Evolutionary conservation across 2,113 vertebrate genomes (phyloP).

Genomic region (Nothocercus julius): DNA sequence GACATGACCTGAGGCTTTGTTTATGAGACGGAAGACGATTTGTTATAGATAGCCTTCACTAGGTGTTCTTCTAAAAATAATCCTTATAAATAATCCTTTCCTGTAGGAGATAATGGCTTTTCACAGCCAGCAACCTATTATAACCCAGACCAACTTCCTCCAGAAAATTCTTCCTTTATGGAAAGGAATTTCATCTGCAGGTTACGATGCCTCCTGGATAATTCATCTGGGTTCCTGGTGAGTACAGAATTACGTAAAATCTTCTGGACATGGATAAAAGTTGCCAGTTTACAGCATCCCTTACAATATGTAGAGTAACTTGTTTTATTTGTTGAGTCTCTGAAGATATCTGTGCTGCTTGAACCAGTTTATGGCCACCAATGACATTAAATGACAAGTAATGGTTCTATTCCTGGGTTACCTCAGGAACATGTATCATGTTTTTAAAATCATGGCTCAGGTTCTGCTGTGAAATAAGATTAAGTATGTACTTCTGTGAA

Average conservation of each 20-base stretch:
- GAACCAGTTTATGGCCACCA: background rate
- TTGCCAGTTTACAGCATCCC: background rate
- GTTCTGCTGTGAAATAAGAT: background rate
- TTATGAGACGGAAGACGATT: constrained; percentile 33
- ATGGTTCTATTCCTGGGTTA: background rate
- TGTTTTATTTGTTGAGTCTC: background rate
- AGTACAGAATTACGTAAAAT: constrained; percentile 16
- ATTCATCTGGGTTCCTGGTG: constrained; percentile 95
- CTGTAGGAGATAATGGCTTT: constrained; percentile 74
- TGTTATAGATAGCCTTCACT: constrained; percentile 58
- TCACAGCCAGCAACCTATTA: constrained; percentile 78
- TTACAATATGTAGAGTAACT: background rate
- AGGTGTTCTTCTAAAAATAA: constrained; percentile 66
- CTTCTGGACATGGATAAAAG: background rate
- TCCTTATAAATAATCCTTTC: constrained; percentile 65
- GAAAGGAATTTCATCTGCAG: constrained; percentile 92
- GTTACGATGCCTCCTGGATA: constrained; percentile 93
- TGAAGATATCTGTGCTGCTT: background rate
- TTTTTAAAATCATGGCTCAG: background rate
- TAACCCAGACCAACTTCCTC: constrained; percentile 88
- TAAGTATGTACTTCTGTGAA: background rate
- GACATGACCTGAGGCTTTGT: background rate
- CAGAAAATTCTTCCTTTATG: constrained; percentile 90
- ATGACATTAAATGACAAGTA: background rate
- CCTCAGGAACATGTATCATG: background rate